Percentiles rank a stretch among this genome's conserved stretches.
Evolutionary conservation across 1,140 invertebrate genomes (phyloP).

Genomic region (Drosophila busckii): DNA sequence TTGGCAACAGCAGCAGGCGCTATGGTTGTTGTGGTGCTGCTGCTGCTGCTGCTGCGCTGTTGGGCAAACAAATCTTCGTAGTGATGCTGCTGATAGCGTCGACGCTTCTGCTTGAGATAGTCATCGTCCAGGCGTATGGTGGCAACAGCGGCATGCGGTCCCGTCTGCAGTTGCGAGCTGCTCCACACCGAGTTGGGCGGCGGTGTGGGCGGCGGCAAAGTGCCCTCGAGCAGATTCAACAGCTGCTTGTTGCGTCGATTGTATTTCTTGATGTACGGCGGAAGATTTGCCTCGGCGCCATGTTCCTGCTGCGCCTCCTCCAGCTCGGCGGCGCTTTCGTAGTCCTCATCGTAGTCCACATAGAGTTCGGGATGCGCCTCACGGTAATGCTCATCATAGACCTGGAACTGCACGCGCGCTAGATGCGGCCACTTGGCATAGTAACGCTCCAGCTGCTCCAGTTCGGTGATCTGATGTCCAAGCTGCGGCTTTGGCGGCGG

Average conservation of each 20-base stretch:
- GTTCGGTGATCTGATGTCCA: conserved; percentile 67
- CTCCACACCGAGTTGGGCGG: conserved; percentile 22
- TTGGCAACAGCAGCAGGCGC: conserved; percentile 1
- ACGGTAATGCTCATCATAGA: conserved; percentile 65
- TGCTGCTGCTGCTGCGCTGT: conserved; percentile 21
- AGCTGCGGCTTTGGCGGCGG: conserved; percentile 45
- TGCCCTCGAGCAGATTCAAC: conserved; percentile 67
- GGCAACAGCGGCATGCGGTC: conserved; percentile 27
- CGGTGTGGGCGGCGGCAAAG: conserved; percentile 40
- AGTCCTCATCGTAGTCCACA: conserved; percentile 61
- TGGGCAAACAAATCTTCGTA: conserved; percentile 47
- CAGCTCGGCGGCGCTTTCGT: conserved; percentile 61
- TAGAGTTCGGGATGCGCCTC: conserved; percentile 58
- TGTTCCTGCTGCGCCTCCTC: conserved; percentile 58
- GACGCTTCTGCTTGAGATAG: conserved; percentile 65
- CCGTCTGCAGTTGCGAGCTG: conserved; percentile 33
- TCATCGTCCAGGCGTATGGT: conserved; percentile 57
- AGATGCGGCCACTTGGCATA: conserved; percentile 76
- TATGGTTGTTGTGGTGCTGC: conserved; percentile 1
- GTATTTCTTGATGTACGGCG: conserved; percentile 74
- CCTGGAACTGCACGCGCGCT: conserved; percentile 63
- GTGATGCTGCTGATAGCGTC: conserved; percentile 52
- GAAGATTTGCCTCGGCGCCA: conserved; percentile 62
- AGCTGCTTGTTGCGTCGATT: conserved; percentile 71
- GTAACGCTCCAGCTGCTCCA: conserved; percentile 68